Percentiles rank a stretch among this genome's conserved stretches.
Evolutionary conservation across 1,140 invertebrate genomes (phyloP).

Genomic region (Polyergus mexicanus): DNA sequence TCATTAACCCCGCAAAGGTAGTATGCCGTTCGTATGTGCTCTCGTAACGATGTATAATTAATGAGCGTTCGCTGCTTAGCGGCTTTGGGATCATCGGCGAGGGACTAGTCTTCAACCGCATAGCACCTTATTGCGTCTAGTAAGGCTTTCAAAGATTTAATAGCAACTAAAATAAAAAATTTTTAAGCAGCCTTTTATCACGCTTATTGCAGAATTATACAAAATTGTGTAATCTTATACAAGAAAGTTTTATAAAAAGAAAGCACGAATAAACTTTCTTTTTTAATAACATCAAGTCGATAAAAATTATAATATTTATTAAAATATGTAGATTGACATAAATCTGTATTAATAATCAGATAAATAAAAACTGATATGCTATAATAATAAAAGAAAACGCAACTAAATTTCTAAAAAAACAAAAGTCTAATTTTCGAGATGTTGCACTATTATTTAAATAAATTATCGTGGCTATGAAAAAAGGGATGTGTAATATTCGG

Average conservation of each 20-base stretch:
- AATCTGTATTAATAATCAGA: neutral
- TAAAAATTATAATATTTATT: neutral
- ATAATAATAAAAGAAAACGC: neutral
- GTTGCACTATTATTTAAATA: no score
- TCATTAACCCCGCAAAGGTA: slow-evolving; percentile 50
- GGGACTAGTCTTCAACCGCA: slow-evolving; percentile 27
- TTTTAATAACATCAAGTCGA: neutral
- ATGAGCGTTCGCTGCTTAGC: slow-evolving; percentile 45
- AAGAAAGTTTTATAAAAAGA: neutral
- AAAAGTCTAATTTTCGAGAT: no score
- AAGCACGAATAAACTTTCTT: neutral
- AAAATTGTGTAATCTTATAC: neutral
- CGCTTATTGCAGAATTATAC: neutral
- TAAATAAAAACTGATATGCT: neutral
- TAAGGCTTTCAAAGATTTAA: slow-evolving; percentile 53
- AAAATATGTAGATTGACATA: neutral
- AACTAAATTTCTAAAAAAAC: neutral
- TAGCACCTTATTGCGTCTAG: slow-evolving; percentile 32
- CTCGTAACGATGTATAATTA: slow-evolving; percentile 57
- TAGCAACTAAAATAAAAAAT: neutral
- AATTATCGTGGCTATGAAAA: neutral
- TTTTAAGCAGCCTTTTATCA: slow-evolving; percentile 22
- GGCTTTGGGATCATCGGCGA: slow-evolving; percentile 47
- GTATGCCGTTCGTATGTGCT: slow-evolving; percentile 24
- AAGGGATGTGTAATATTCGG: slow-evolving; percentile 4